phyloP scores from a whole-genome alignment of 2,113 vertebrate genomes.

The Holacanthus passer region DNA sequence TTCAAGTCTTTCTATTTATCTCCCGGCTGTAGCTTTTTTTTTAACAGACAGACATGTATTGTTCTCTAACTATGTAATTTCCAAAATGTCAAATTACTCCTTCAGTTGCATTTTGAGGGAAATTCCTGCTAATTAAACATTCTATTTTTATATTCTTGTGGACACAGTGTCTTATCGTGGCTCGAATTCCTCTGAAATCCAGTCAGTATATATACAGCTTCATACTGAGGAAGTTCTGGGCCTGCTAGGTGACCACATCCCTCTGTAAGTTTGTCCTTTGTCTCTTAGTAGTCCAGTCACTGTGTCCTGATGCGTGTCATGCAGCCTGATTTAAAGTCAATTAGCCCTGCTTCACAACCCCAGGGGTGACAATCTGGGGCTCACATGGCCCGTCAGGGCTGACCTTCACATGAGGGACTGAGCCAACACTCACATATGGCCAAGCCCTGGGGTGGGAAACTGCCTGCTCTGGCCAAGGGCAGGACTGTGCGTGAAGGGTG shows the following conservation, averaged over 20 bases:
- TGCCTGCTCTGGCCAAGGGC: conserved; percentile 55
- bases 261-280: conserved; percentile 50
- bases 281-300: conserved; percentile 33
- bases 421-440: conserved; percentile 58
- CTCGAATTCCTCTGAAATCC: conserved; percentile 28
- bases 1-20: background rate
- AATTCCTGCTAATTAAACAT: background rate
- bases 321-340: conserved; percentile 65
- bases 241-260: conserved; percentile 17
- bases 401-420: conserved; percentile 70
- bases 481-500: conserved; percentile 18
- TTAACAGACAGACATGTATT: background rate
- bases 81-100: background rate
- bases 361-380: conserved; percentile 52
- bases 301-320: conserved; percentile 51
- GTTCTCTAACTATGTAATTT: background rate
- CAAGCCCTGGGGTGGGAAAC: conserved; percentile 54
- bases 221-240: conserved; percentile 13
- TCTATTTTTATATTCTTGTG: background rate
- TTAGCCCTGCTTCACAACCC: conserved; percentile 46
- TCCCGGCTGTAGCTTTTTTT: background rate
- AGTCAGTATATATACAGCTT: background rate
- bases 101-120: background rate
- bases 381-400: conserved; percentile 55
- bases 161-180: background rate